Base-by-base conservation (phyloP, 1,140 invertebrate genomes). In the Ceratitis capitata region DNA sequence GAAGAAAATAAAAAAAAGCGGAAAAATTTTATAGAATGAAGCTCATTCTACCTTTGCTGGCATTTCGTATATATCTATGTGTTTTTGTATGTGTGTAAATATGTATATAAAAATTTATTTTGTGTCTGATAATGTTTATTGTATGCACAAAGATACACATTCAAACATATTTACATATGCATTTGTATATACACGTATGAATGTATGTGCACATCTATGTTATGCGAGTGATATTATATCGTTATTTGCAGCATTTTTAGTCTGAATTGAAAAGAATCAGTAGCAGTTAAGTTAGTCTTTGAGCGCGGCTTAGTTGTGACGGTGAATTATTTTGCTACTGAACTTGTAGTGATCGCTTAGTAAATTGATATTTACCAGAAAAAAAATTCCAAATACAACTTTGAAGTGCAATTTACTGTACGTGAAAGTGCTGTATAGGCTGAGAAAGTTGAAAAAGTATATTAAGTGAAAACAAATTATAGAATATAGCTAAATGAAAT, bases 231-330 rank as follows among this genome's bases (percentile, higher is more conserved):
- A n/a, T n/a, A n/a, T n/a, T 29, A 64, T 32, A 84, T 2, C 45
- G 16, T n/a, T 39, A 35, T 64, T 61, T 83, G 42, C 47, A 29
- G 53, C 53, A 12, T 58, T 84, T 64, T 58, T 84, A 84, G 83
- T 53, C 32, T 84, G 83, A 84, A 84, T 84, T 69, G 56, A 85
- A 85, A 69, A 69, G 39, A 74, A 85, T 64, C 35, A 23, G 84
- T 35, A 69, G 58, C 84, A 69, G 61, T 64, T 85, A 85, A 85
- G 84, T 85, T 74, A 85, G 84, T 85, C 84, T 35, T 85, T 69
- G 64, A 85, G 49, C 84, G 84, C 84, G 84, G 61, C 58, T 85
- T 85, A 85, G 84, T 85, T 74, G 58, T 53, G 83, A 84, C 83
- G 53, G 83, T 61, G 49, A 83, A 83, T 26, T 83, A 29, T 35